Evolutionary conservation across 2,888 invertebrate genomes (phyloP), one percentile per base, ranked within the genome.

Genomic region (Carcina quercana): DNA sequence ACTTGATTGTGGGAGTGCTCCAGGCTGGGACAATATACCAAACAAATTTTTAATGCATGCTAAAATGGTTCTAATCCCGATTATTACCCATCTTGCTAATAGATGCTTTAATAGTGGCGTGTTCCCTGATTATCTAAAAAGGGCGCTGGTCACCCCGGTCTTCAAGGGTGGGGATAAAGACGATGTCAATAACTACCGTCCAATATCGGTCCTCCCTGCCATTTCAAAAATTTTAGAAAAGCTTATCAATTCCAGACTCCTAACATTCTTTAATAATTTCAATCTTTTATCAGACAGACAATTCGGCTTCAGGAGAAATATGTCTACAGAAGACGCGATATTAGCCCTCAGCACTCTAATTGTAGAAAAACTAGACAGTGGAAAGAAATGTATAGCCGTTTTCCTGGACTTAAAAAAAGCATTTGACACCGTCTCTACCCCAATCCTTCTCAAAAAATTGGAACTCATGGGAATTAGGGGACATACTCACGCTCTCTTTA

Each of bases 171-270:
- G 28, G 1, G 25, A 37, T 14, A 25, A 6, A n/a, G 17, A 19
- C n/a, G 11, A 24, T 17, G 15, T 34, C 7, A 34, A 13, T 14
- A 35, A 32, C 12, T 35, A 35, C 13, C 30, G 31, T 13, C 37
- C 34, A 2, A 37, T 34, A 4, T 37, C 34, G 2, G 25, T 31
- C 10, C 14, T 37, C 13, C 28, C 30, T 11, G 21, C 7, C 4
- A 3, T 37, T n/a, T 30, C 33, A 11, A 30, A 37, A 35, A 21
- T 35, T 2, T 7, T 34, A 15, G 40, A 34, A 32, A 40, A 40
- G 25, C 2, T 30, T 3, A 6, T 40, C 8, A 37, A 37, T 15
- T 20, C 5, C 3, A 13, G 30, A 7, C 25, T 34, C 8, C 7
- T 28, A 15, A 20, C 13, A 2, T 36, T 14, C 10, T 24, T 34